Evolutionary conservation across 2,113 vertebrate species (phyloP).

Genomic region (Bungarus multicinctus): DNA sequence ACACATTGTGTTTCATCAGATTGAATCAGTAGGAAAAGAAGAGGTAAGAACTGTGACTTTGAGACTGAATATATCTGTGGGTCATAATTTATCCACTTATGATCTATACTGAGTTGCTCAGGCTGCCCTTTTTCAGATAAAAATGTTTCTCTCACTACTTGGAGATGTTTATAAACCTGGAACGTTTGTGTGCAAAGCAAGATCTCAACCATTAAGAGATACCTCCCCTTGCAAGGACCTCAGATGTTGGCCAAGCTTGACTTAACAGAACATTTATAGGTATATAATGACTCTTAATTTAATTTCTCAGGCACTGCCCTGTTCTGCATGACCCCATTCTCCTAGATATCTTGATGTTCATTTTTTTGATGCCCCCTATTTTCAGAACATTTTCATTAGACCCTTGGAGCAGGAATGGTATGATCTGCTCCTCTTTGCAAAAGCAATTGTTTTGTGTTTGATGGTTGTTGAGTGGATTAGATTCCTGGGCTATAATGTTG

Average conservation of each 20-base stretch:
- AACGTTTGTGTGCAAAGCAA: not conserved
- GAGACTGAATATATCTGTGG: not conserved
- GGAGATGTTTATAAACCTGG: not conserved
- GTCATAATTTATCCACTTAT: not conserved
- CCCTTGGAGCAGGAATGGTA: not conserved
- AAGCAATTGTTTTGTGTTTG: not conserved
- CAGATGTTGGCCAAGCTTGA: not conserved
- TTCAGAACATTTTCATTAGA: not conserved
- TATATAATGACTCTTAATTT: not conserved
- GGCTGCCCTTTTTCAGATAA: not conserved
- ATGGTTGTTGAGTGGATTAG: not conserved
- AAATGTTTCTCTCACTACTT: not conserved
- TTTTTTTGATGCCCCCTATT: not conserved
- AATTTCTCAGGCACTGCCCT: not conserved
- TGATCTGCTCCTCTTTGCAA: not conserved
- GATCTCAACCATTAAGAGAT: not conserved
- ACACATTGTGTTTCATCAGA: not conserved
- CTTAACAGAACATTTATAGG: not conserved
- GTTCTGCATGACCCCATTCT: not conserved
- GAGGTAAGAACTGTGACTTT: not conserved
- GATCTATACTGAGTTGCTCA: not conserved
- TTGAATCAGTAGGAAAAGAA: not conserved
- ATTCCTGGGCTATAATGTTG: not conserved
- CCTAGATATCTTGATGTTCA: not conserved
- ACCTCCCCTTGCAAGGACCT: not conserved